Evolutionary conservation across 1,140 invertebrate species (phyloP).

Genomic region (Pissodes strobi): DNA sequence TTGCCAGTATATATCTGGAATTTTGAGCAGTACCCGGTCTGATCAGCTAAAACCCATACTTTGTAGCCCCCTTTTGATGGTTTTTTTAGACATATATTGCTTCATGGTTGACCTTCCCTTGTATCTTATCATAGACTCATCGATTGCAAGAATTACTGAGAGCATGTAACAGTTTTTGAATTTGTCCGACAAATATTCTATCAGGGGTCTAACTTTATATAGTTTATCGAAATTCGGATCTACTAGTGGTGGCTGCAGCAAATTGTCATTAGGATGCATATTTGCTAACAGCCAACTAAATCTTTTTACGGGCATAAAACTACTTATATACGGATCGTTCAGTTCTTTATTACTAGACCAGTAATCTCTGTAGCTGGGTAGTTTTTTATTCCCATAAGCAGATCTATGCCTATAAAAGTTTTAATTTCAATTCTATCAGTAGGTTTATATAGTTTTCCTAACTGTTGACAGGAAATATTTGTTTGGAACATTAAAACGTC

Average conservation of each 20-base stretch:
- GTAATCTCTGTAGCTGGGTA: slow-evolving; percentile 28
- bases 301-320: slow-evolving; percentile 11
- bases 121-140: slow-evolving; percentile 54
- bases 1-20: slow-evolving; percentile 57
- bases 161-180: no score
- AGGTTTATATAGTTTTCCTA: neutral
- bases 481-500: slow-evolving; percentile 1
- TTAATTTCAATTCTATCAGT: slow-evolving; percentile 9
- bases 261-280: slow-evolving; percentile 30
- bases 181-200: slow-evolving; percentile 1
- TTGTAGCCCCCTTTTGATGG: no score
- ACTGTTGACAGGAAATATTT: slow-evolving; percentile 13
- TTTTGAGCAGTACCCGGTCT: slow-evolving; percentile 53
- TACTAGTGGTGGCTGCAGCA: neutral
- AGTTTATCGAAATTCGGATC: slow-evolving; percentile 43
- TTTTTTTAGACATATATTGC: slow-evolving; percentile 50
- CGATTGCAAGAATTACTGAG: slow-evolving; percentile 1
- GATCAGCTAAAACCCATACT: slow-evolving; percentile 46
- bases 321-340: slow-evolving; percentile 15
- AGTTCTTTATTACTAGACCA: slow-evolving; percentile 19
- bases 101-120: slow-evolving; percentile 40
- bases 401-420: slow-evolving; percentile 30
- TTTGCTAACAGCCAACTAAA: slow-evolving; percentile 19
- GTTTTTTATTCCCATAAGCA: slow-evolving; percentile 32
- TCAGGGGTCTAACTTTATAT: slow-evolving; percentile 33